Percentiles rank a stretch among this genome's conserved stretches.
phyloP scores from a whole-genome alignment of 2,113 vertebrate genomes.

The Spermophilus dauricus region DNA sequence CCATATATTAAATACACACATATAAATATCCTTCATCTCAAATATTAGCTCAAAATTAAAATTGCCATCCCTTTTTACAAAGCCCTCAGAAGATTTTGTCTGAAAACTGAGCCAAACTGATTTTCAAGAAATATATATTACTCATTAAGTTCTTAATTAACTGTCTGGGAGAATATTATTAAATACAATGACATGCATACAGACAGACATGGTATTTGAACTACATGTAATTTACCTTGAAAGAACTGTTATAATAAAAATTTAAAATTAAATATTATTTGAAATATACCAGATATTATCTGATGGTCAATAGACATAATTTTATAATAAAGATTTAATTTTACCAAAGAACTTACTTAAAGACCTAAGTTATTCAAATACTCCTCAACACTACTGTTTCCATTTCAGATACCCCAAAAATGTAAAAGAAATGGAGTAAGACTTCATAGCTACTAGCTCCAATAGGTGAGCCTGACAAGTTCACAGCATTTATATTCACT shows the following conservation, averaged over 20 bases:
- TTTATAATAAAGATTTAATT: constrained; percentile 9
- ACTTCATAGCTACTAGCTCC: not conserved
- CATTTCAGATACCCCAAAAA: not conserved
- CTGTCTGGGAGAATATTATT: not conserved
- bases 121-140: constrained; percentile 7
- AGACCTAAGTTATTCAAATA: not conserved
- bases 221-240: not conserved
- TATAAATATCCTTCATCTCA: constrained; percentile 32
- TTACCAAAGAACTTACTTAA: not conserved
- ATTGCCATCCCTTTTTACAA: not conserved
- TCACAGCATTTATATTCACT: constrained; percentile 4
- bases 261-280: constrained; percentile 46
- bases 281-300: not conserved
- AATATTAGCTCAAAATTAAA: not conserved
- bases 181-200: not conserved
- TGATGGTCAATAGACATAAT: constrained; percentile 9
- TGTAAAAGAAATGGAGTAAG: not conserved
- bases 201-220: not conserved
- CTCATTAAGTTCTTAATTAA: constrained; percentile 18
- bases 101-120: constrained; percentile 13
- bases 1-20: not conserved
- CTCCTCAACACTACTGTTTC: not conserved
- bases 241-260: not conserved
- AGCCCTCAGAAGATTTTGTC: constrained; percentile 15
- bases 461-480: not conserved